These are phyloP conservation scores for Bubo scandiacus DNA, from an alignment of 2,113 vertebrate genomes.

Conservation along the genomic window DNA sequence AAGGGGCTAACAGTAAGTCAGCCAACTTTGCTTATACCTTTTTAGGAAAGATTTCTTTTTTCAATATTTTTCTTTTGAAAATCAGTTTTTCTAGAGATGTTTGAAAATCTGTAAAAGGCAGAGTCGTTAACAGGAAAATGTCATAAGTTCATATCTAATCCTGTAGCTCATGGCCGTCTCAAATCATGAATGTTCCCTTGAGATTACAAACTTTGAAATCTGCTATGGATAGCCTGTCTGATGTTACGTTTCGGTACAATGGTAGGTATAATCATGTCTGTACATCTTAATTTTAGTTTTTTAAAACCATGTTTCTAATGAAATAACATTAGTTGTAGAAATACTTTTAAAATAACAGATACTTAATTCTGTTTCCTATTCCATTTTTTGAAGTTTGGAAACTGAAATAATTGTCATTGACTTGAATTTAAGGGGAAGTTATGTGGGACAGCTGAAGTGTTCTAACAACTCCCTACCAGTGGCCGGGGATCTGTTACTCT, in stretches of 20 bases:
- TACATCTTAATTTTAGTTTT: not conserved
- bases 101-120: not conserved
- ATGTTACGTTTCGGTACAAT: not conserved
- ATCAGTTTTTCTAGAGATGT: not conserved
- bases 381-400: not conserved
- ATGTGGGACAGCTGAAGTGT: not conserved
- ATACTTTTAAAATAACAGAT: not conserved
- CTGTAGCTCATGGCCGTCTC: not conserved
- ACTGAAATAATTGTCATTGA: not conserved
- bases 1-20: not conserved
- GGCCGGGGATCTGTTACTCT: not conserved
- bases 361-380: not conserved
- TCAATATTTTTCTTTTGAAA: not conserved
- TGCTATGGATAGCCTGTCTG: not conserved
- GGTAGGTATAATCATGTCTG: not conserved
- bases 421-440: not conserved
- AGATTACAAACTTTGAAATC: not conserved
- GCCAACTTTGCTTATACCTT: not conserved
- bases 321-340: not conserved
- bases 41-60: not conserved
- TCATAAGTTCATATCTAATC: not conserved
- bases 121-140: not conserved
- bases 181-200: not conserved
- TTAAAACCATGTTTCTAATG: too few species aligned
- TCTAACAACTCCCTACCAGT: not conserved